These are phyloP conservation scores for Graptemys geographica DNA, from an alignment of 2,797 vertebrate genomes.

Conservation along the genomic window DNA sequence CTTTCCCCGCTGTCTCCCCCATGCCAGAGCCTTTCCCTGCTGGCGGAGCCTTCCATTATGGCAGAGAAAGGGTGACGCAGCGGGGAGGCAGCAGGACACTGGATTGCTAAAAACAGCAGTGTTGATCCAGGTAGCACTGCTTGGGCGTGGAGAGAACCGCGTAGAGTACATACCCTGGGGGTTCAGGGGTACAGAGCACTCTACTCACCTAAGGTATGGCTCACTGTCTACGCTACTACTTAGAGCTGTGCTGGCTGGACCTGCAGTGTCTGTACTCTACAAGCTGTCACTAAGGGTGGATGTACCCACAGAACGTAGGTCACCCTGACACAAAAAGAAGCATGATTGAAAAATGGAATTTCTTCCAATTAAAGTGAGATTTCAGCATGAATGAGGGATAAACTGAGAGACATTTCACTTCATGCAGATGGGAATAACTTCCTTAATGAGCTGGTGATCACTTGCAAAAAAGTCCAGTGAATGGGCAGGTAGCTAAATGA, in stretches of 20 bases:
- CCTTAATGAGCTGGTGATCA: neutral
- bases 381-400: neutral
- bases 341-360: accelerated
- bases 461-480: neutral
- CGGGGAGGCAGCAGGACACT: neutral
- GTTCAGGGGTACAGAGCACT: no score
- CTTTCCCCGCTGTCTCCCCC: no score
- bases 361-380: accelerated
- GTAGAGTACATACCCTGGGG: no score
- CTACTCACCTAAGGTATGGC: no score
- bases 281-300: neutral
- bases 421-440: accelerated
- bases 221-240: neutral
- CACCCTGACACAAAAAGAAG: neutral
- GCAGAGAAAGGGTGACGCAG: neutral
- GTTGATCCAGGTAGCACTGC: neutral
- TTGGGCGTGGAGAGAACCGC: neutral
- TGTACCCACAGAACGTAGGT: neutral
- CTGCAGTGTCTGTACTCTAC: neutral
- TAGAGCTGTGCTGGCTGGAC: neutral
- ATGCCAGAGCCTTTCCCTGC: neutral
- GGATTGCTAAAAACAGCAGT: neutral
- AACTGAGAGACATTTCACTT: neutral
- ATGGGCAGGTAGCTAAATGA: neutral
- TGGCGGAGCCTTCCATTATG: neutral